A percentile compares a stretch with the other conserved stretches of the same genome.
These are phyloP conservation scores for Steinernema carpocapsae DNA, from an alignment of 2,888 invertebrate genomes.

Conservation along the genomic window DNA sequence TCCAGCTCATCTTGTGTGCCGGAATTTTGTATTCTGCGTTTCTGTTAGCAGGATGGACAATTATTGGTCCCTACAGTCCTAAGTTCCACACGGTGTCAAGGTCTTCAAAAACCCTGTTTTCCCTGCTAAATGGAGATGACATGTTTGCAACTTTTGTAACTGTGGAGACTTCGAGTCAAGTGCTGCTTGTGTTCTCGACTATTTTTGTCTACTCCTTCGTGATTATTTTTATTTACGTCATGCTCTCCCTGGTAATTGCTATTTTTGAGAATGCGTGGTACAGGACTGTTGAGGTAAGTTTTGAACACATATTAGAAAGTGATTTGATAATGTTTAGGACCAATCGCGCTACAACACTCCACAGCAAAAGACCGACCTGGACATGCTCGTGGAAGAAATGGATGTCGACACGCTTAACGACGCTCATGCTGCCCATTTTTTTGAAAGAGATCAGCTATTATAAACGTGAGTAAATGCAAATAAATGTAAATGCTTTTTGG, in stretches of 20 bases:
- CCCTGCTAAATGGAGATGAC: conserved; percentile 25
- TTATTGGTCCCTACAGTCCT: conserved; percentile 27
- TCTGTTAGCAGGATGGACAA: conserved; percentile 25
- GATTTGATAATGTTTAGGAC: conserved; percentile 5
- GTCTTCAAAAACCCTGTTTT: conserved; percentile 10
- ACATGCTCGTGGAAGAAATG: not conserved
- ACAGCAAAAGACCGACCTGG: conserved; percentile 7
- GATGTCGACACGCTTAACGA: not conserved
- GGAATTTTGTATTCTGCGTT: conserved; percentile 16
- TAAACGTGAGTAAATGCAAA: not conserved
- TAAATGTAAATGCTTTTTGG: not conserved
- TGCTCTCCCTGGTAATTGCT: conserved; percentile 12
- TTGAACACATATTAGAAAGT: not conserved
- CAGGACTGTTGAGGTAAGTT: conserved; percentile 27
- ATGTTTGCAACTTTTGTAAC: conserved; percentile 27
- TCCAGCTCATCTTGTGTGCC: conserved; percentile 12
- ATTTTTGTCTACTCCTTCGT: conserved; percentile 9
- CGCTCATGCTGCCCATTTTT: not conserved
- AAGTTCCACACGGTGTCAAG: conserved; percentile 6
- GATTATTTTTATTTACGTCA: conserved; percentile 6
- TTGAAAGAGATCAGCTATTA: not conserved
- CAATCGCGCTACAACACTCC: not conserved
- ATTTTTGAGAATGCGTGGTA: conserved; percentile 30
- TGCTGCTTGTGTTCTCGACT: not conserved
- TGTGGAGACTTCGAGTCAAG: conserved; percentile 3